phyloP scores from a whole-genome alignment of 2,113 vertebrate genomes.

The Hippoglossus stenolepis region DNA sequence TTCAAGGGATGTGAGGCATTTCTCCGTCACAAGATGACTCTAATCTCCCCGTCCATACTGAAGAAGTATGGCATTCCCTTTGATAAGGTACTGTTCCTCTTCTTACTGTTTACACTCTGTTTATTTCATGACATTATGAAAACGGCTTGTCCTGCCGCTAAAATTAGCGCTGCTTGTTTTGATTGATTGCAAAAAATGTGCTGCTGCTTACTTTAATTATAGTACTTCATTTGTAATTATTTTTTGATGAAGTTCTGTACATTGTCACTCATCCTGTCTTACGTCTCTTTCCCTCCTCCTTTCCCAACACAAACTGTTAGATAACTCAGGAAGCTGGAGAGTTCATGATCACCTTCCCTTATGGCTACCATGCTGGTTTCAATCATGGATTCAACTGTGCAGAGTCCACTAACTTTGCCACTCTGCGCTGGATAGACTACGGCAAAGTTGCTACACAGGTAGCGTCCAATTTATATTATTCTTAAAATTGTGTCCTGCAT shows the following conservation, averaged over 20 bases:
- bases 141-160: conserved; percentile 8
- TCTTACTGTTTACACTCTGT: background rate
- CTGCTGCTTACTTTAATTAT: background rate
- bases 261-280: background rate
- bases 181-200: conserved; percentile 11
- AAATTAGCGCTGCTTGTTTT: conserved; percentile 8
- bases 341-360: conserved; percentile 98
- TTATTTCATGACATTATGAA: conserved; percentile 37
- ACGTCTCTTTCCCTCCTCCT: background rate
- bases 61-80: conserved; percentile 98
- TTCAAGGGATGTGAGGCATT: conserved; percentile 95
- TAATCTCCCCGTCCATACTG: conserved; percentile 95
- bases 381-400: conserved; percentile 99
- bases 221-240: background rate
- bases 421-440: conserved; percentile 97
- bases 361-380: conserved; percentile 98
- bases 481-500: background rate
- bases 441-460: conserved; percentile 92
- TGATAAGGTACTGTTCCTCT: conserved; percentile 89
- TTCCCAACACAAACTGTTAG: conserved; percentile 74
- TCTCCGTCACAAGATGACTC: conserved; percentile 98
- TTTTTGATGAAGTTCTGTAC: background rate
- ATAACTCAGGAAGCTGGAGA: conserved; percentile 97
- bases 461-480: conserved; percentile 30
- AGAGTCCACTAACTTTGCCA: conserved; percentile 98